Evolutionary conservation across 2,797 vertebrate genomes (phyloP).

Genomic region (Glossophaga mutica): DNA sequence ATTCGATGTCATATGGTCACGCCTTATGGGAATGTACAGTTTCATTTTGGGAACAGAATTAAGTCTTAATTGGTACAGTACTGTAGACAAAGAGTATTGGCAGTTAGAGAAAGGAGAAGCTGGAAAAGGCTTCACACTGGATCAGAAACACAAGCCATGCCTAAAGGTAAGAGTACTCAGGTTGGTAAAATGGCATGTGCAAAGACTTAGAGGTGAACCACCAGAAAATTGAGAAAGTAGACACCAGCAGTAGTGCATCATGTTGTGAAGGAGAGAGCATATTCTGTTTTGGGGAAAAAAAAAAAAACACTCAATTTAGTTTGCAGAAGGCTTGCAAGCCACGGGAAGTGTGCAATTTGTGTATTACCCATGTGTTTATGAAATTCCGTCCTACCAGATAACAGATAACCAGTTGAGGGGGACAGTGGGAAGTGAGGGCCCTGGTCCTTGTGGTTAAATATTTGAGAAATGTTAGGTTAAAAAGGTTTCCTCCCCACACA

Average conservation of each 20-base stretch:
- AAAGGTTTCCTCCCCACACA: neutral
- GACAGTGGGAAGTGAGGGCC: accelerated
- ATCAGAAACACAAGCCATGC: neutral
- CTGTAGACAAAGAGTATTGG: neutral
- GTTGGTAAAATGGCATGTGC: neutral
- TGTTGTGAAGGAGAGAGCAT: neutral
- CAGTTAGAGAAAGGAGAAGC: neutral
- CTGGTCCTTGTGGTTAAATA: neutral
- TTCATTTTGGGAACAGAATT: neutral
- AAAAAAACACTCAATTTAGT: neutral
- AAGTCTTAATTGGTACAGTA: neutral
- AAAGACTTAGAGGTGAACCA: neutral
- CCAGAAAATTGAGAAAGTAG: neutral
- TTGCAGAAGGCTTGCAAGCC: neutral
- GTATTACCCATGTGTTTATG: neutral
- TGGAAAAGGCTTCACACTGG: neutral
- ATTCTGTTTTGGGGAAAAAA: neutral
- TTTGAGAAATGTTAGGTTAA: neutral
- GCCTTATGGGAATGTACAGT: neutral
- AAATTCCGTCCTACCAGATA: neutral
- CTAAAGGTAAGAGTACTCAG: neutral
- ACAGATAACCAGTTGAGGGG: neutral
- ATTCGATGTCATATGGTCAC: neutral
- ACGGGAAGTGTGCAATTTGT: neutral
- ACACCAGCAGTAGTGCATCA: neutral